A percentile compares a stretch with the other conserved stretches of the same genome.
These are phyloP conservation scores for Archegozetes longisetosus DNA, from an alignment of 1,140 invertebrate species.

Conservation along the genomic window DNA sequence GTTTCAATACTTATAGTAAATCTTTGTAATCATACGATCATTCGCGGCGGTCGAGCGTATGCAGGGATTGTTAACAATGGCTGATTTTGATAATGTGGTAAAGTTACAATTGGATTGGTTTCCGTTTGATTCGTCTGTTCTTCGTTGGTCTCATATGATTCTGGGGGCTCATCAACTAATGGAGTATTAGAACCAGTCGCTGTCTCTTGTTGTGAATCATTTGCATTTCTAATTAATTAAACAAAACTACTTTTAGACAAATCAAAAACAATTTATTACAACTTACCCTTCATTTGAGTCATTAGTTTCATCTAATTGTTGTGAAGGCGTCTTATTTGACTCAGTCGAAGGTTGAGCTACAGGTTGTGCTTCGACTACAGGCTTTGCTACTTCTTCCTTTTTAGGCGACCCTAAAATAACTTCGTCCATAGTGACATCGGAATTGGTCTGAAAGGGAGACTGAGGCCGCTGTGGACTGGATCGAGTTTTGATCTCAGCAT, in stretches of 20 bases:
- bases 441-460: neutral
- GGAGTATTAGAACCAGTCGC: neutral
- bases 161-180: neutral
- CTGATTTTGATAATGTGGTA: neutral
- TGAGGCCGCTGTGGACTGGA: no score
- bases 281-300: neutral
- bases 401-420: neutral
- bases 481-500: no score
- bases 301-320: neutral
- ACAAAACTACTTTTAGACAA: neutral
- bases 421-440: neutral
- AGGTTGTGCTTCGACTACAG: neutral
- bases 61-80: no score
- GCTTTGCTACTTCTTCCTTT: neutral
- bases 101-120: neutral
- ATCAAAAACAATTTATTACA: neutral
- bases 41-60: neutral
- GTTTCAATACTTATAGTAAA: no score
- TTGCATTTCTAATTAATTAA: neutral
- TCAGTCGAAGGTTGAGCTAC: no score
- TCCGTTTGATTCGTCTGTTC: neutral
- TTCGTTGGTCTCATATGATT: neutral
- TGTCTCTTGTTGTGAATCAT: neutral
- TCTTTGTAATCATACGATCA: neutral
- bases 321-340: neutral